Conservation (phyloP, 2,113 vertebrate genomes). For the Ophthalmolycus amberensis region DNA sequence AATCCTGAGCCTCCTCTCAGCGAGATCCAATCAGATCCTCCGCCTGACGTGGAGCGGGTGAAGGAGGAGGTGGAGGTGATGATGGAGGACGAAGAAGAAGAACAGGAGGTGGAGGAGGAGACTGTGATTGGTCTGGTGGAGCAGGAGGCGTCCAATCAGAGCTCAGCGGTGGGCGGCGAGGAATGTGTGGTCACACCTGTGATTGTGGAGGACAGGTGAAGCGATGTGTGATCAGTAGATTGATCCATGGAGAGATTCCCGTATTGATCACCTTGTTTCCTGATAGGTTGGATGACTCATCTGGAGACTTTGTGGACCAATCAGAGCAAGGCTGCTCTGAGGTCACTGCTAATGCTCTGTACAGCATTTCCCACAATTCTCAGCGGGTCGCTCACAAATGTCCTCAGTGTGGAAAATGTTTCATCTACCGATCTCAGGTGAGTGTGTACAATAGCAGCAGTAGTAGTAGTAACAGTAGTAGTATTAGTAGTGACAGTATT, state of each 20-base stretch:
- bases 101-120: conserved; percentile 46
- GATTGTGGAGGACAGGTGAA: conserved; percentile 53
- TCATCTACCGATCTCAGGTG: conserved; percentile 79
- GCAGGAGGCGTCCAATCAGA: conserved; percentile 19
- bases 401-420: conserved; percentile 78
- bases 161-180: background rate
- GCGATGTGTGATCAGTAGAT: background rate
- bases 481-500: too few relatives aligned
- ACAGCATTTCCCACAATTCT: conserved; percentile 69
- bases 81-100: conserved; percentile 18
- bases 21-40: conserved; percentile 31
- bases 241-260: background rate
- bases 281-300: conserved; percentile 44
- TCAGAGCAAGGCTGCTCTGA: conserved; percentile 42
- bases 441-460: background rate
- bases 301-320: conserved; percentile 32
- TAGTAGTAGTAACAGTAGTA: too few relatives aligned
- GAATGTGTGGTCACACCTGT: background rate
- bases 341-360: conserved; percentile 30
- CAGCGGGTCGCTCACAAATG: conserved; percentile 80
- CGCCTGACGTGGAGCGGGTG: conserved; percentile 35
- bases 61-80: conserved; percentile 64
- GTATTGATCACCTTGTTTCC: background rate
- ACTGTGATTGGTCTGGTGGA: conserved; percentile 16
- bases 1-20: conserved; percentile 3